A percentile compares a stretch with the other conserved stretches of the same genome.
These are phyloP conservation scores for Aplodontia rufa DNA, from an alignment of 2,113 vertebrate genomes.

Conservation along the genomic window DNA sequence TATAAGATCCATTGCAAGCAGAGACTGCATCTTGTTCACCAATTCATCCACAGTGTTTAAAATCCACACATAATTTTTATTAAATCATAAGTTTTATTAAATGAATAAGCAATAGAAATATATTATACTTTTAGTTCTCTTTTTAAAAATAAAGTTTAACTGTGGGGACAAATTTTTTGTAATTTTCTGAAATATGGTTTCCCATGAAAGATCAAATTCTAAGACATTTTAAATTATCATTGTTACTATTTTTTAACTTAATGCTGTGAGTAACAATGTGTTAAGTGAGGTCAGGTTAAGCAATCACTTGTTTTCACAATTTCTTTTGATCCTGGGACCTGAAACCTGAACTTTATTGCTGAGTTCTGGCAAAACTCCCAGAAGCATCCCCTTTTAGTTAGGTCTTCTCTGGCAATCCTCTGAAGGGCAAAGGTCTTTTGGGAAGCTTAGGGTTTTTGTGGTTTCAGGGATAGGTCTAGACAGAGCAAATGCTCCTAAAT, in stretches of 20 bases:
- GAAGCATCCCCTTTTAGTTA: background rate
- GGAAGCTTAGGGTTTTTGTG: background rate
- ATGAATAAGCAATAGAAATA: background rate
- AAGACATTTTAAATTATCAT: background rate
- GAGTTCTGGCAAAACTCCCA: background rate
- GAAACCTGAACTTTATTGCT: background rate
- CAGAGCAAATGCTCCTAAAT: background rate
- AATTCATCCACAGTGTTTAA: background rate
- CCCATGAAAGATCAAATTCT: background rate
- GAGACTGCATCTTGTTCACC: background rate
- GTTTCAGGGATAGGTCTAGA: background rate
- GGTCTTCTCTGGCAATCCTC: background rate
- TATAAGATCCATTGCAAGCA: background rate
- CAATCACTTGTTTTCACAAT: background rate
- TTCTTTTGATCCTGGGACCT: constrained; percentile 7
- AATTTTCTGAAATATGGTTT: background rate
- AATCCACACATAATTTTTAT: background rate
- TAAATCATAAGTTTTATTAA: background rate
- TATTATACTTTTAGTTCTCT: background rate
- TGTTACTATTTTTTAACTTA: background rate
- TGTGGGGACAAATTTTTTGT: background rate
- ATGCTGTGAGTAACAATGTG: background rate
- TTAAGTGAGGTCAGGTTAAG: background rate
- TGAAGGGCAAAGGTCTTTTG: constrained; percentile 10
- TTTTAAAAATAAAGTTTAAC: background rate